These are phyloP conservation scores for Leptura quadrifasciata DNA, from an alignment of 2,888 invertebrate species.

Conservation along the genomic window DNA sequence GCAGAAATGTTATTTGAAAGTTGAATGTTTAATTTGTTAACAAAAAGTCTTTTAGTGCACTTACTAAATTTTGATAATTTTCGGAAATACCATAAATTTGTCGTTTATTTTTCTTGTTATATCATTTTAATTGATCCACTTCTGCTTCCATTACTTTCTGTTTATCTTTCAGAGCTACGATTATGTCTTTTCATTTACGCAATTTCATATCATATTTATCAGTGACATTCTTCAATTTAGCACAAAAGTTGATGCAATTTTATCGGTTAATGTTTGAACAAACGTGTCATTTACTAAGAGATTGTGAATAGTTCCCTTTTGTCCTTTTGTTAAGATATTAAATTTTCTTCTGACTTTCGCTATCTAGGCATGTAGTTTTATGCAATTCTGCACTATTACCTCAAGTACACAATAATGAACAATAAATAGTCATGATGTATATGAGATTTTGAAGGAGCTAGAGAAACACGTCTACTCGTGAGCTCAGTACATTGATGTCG, in stretches of 20 bases:
- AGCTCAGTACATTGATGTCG: too few relatives aligned
- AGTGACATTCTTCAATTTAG: background rate
- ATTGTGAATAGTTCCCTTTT: background rate
- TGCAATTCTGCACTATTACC: too few relatives aligned
- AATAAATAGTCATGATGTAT: too few relatives aligned
- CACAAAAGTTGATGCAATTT: background rate
- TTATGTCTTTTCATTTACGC: background rate
- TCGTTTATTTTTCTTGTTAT: background rate
- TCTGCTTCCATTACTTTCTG: background rate
- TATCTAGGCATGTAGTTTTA: too few relatives aligned
- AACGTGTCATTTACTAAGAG: background rate
- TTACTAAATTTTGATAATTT: constrained; percentile 4
- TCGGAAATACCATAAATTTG: background rate
- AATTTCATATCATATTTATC: background rate
- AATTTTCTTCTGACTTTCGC: background rate
- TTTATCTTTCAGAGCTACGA: background rate
- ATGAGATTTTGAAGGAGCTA: too few relatives aligned
- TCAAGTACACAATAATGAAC: too few relatives aligned
- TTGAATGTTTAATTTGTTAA: background rate
- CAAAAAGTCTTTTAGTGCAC: background rate
- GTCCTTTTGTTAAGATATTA: background rate
- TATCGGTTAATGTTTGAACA: background rate
- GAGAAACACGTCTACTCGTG: too few relatives aligned
- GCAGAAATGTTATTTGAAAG: background rate
- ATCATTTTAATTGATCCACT: background rate